A percentile compares a stretch with the other conserved stretches of the same genome.
Conservation (phyloP, 1,140 invertebrate species). For the Mercenaria mercenaria region DNA sequence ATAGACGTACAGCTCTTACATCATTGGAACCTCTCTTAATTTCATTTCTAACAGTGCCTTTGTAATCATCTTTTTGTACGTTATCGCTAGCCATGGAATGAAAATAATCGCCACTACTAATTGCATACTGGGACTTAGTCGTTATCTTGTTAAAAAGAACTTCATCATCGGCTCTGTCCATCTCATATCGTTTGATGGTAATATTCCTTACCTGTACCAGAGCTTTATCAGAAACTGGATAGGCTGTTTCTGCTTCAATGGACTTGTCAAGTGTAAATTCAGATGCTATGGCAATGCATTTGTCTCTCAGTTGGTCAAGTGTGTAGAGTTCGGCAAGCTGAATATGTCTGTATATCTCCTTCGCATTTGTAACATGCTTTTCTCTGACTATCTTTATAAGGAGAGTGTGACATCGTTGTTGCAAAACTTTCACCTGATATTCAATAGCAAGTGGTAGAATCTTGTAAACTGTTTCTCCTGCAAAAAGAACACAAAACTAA, state of each 20-base stretch:
- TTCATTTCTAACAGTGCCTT: too few species aligned
- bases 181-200: not conserved
- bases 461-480: not conserved
- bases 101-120: too few species aligned
- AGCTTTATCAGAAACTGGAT: not conserved
- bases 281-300: not conserved
- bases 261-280: not conserved
- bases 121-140: too few species aligned
- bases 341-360: not conserved
- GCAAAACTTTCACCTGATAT: not conserved
- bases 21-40: too few species aligned
- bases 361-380: not conserved
- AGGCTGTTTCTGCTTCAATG: not conserved
- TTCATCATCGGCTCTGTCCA: not conserved
- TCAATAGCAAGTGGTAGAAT: not conserved
- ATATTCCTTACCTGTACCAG: not conserved
- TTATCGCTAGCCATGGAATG: too few species aligned
- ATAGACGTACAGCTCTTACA: too few species aligned
- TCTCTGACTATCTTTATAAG: not conserved
- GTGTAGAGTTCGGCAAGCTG: not conserved
- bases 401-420: not conserved
- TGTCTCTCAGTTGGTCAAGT: not conserved
- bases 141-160: too few species aligned
- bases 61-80: too few species aligned
- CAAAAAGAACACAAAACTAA: not conserved